Conservation (phyloP, 2,888 invertebrate species). For the Calliopum simillimum region DNA sequence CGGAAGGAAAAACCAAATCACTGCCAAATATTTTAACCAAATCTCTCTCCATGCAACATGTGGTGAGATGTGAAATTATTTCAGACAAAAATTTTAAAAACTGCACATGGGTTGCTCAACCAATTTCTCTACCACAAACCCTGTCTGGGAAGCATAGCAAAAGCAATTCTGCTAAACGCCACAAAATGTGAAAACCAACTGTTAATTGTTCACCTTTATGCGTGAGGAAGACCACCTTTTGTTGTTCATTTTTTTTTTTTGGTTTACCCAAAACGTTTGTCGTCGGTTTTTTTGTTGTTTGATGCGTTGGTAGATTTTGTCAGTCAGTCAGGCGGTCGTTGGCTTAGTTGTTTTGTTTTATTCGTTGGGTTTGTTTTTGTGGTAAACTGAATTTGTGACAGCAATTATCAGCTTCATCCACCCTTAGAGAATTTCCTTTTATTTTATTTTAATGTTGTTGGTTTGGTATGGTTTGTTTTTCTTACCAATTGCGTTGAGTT, state of each 20-base stretch:
- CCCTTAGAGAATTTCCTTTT: conserved; percentile 46
- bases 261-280: conserved; percentile 33
- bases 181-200: conserved; percentile 47
- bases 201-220: conserved; percentile 53
- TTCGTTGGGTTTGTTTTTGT: conserved; percentile 39
- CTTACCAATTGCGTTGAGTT: conserved; percentile 32
- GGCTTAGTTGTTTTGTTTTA: conserved; percentile 25
- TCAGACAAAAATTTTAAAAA: not conserved
- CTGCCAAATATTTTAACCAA: not conserved
- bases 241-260: too few relatives aligned
- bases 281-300: conserved; percentile 18
- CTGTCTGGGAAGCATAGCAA: not conserved
- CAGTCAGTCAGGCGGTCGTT: conserved; percentile 11
- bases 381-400: conserved; percentile 56
- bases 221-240: conserved; percentile 29
- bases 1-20: not conserved
- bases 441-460: conserved; percentile 18
- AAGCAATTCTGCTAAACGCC: conserved; percentile 10
- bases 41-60: not conserved
- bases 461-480: conserved; percentile 29
- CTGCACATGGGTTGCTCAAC: conserved; percentile 2
- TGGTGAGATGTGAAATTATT: not conserved
- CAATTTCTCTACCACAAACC: not conserved
- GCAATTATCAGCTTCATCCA: conserved; percentile 61
- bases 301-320: conserved; percentile 13